phyloP scores from a whole-genome alignment of 2,113 vertebrate genomes.

The Syrmaticus mikado region DNA sequence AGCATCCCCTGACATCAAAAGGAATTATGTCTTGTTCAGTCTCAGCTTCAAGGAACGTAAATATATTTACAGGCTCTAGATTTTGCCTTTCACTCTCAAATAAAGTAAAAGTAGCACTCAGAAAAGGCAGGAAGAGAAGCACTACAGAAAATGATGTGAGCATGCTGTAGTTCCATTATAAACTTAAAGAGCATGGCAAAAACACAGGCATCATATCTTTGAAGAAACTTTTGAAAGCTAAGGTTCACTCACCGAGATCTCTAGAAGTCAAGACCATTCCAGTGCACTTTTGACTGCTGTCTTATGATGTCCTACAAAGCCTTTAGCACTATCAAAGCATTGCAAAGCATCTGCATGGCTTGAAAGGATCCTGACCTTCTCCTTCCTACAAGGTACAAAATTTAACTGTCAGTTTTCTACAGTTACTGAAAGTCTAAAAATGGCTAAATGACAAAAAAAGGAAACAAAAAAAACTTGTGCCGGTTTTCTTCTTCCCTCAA shows the following conservation, averaged over 20 bases:
- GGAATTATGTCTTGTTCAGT: neutral
- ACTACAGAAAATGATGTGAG: neutral
- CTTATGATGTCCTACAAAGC: neutral
- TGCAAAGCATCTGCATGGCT: neutral
- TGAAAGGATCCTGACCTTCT: neutral
- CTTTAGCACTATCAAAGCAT: neutral
- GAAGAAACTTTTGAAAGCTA: neutral
- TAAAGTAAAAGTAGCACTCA: neutral
- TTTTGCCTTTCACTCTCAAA: neutral
- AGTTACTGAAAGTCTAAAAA: neutral
- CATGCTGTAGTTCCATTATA: neutral
- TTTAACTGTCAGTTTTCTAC: neutral
- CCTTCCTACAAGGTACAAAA: neutral
- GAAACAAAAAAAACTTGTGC: no score
- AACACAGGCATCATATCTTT: neutral
- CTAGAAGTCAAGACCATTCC: neutral
- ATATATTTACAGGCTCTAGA: neutral
- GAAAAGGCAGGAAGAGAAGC: neutral
- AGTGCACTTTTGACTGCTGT: neutral
- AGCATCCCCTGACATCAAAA: neutral
- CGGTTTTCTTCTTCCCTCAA: neutral
- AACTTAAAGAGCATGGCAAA: neutral
- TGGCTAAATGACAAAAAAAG: no score
- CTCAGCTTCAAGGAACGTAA: neutral
- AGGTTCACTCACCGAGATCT: neutral